Percentiles rank a stretch among this genome's conserved stretches.
These are phyloP conservation scores for Callionymus lyra DNA, from an alignment of 2,113 vertebrate species.

Conservation along the genomic window DNA sequence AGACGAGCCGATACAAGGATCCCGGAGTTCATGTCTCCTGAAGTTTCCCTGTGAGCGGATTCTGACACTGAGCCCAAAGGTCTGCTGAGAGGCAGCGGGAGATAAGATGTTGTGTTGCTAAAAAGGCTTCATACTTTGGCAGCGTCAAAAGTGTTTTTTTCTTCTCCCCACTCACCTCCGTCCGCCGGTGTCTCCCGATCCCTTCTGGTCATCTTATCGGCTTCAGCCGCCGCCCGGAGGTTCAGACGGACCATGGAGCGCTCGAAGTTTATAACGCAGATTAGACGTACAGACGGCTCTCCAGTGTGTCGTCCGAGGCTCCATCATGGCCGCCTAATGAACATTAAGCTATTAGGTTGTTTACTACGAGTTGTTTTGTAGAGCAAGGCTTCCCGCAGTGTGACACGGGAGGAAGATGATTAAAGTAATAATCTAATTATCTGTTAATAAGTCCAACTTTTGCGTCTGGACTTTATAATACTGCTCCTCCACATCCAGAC, in stretches of 20 bases:
- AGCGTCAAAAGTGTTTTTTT: slow-evolving; percentile 18
- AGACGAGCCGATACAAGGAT: no score
- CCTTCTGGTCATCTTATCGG: slow-evolving; percentile 21
- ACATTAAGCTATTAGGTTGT: slow-evolving; percentile 3
- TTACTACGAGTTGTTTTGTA: slow-evolving; percentile 1
- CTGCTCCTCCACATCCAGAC: no score
- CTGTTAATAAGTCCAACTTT: no score
- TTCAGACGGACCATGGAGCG: slow-evolving; percentile 1
- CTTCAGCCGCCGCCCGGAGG: slow-evolving; percentile 7
- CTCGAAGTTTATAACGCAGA: slow-evolving; percentile 13
- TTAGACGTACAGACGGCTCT: slow-evolving; percentile 22
- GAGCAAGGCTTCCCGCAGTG: background rate
- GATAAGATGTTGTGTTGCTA: slow-evolving; percentile 32
- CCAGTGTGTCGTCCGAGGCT: slow-evolving; percentile 1
- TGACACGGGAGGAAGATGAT: no score
- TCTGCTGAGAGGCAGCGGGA: slow-evolving; percentile 18
- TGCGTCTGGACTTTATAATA: no score
- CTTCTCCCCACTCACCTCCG: slow-evolving; percentile 16
- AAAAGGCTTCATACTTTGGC: slow-evolving; percentile 19
- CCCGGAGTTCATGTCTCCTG: no score
- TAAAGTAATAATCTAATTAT: no score
- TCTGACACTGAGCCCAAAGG: slow-evolving; percentile 20
- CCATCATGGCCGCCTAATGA: slow-evolving; percentile 5
- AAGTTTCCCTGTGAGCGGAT: slow-evolving; percentile 10
- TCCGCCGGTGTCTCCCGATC: slow-evolving; percentile 9